Evolutionary conservation across 2,888 invertebrate genomes (phyloP).

Genomic region (Gisinianus flammeolus): DNA sequence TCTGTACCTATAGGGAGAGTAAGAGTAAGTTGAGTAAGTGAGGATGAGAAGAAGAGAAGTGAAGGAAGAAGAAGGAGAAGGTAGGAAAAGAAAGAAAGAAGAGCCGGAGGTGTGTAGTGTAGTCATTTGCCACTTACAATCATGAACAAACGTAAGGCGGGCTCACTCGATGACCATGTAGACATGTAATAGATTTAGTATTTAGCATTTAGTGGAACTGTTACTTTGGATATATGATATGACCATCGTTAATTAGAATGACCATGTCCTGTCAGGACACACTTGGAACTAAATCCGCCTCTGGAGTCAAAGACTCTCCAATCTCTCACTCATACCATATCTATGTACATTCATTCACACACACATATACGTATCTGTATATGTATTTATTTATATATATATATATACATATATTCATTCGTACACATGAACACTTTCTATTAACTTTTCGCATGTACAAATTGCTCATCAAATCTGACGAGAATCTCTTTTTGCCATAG

Average conservation of each 20-base stretch:
- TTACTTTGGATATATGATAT: slow-evolving; percentile 7
- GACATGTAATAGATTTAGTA: too few species aligned
- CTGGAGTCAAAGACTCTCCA: slow-evolving; percentile 32
- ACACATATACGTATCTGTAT: too few species aligned
- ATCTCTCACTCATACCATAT: too few species aligned
- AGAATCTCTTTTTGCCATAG: too few species aligned
- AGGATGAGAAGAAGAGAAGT: not conserved
- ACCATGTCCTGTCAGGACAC: slow-evolving; percentile 52
- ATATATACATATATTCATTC: too few species aligned
- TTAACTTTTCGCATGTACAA: too few species aligned
- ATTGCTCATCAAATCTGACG: too few species aligned
- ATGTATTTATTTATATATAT: too few species aligned
- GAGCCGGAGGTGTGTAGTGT: too few species aligned
- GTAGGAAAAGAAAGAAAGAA: not conserved
- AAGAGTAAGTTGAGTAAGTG: not conserved
- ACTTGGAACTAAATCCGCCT: slow-evolving; percentile 42
- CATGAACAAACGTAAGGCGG: not conserved
- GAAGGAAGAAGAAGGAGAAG: not conserved
- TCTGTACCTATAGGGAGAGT: not conserved
- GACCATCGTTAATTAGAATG: slow-evolving; percentile 54
- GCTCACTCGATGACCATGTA: not conserved
- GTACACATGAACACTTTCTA: too few species aligned
- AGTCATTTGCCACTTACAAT: not conserved
- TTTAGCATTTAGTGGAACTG: slow-evolving; percentile 8
- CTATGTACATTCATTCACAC: too few species aligned